Conservation (phyloP, 1,140 invertebrate genomes). For the Colletes latitarsis region DNA sequence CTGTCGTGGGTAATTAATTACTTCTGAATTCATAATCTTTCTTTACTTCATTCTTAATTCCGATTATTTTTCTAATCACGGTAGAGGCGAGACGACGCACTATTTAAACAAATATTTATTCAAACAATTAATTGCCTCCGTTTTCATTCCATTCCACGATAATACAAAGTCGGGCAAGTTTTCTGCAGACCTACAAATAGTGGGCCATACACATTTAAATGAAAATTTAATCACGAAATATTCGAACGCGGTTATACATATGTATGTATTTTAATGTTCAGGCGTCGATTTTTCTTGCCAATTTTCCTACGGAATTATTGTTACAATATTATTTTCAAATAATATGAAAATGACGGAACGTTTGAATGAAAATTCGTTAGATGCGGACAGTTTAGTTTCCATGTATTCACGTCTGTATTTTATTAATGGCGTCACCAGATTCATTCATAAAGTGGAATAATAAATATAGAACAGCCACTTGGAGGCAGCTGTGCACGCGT, state of each 20-base stretch:
- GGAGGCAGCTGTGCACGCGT: background rate
- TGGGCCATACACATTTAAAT: too few species aligned
- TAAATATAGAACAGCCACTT: conserved; percentile 11
- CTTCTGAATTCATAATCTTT: background rate
- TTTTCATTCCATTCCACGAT: too few species aligned
- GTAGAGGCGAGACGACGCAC: too few species aligned
- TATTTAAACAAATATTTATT: too few species aligned
- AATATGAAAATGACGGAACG: background rate
- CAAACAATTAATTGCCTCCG: too few species aligned
- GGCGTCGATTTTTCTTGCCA: too few species aligned
- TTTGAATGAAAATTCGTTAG: background rate
- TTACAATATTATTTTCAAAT: background rate
- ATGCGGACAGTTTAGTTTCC: background rate
- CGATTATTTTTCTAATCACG: background rate
- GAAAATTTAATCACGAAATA: too few species aligned
- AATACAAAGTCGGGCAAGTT: too few species aligned
- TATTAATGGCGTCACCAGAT: background rate
- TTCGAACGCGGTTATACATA: too few species aligned
- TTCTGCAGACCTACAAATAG: too few species aligned
- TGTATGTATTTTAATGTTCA: too few species aligned
- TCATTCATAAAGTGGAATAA: conserved; percentile 9
- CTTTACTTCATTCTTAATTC: background rate
- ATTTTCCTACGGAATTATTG: background rate
- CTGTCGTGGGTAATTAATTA: background rate
- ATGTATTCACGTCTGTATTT: background rate